Evolutionary conservation across 2,113 vertebrate genomes (phyloP), one percentile per base, ranked within the genome.

Genomic region (Lasiurus borealis): DNA sequence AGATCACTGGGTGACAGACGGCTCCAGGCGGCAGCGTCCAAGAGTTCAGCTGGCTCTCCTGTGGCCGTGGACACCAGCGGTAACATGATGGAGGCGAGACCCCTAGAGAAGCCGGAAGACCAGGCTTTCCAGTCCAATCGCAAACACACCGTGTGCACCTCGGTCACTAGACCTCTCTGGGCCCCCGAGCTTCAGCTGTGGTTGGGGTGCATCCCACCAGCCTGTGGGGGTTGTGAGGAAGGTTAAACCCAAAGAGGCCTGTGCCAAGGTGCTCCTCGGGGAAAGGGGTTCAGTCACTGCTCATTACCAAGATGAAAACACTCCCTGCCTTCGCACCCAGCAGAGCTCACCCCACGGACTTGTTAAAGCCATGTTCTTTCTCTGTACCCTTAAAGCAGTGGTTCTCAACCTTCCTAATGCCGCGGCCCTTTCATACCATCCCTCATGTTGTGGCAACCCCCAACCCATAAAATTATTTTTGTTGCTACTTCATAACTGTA

Each of bases 321-420:
- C 44, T 66, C 78, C 80, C 29, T 31, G 31, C 7, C 57, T 59
- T 52, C 75, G 48, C 68, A 66, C 50, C 18, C 2, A 80, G n/a
- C 57, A 50, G 18, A 93, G 66, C 34, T 66, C 48, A 19, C 11
- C 62, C 36, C 34, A 27, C 88, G 40, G 40, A 50, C 21, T 83
- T 81, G 90, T 80, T 31, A 66, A 68, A 68, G 40, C 4, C 25
- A 12, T 64, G 75, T 19, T 25, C 31, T 18, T 54, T 75, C 40
- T 84, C 21, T 90, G 75, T 85, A 68, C 85, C 80, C 68, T 82
- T 80, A 92, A 57, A 85, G 31, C 31, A 80, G n/a, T n/a, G n/a
- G n/a, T n/a, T n/a, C n/a, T n/a, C n/a, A n/a, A n/a, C n/a, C n/a
- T n/a, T n/a, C n/a, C n/a, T n/a, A n/a, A n/a, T n/a, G n/a, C n/a